Evolutionary conservation across 2,888 invertebrate species (phyloP), one percentile per base, ranked within the genome.

Genomic region (Orthosia incerta): DNA sequence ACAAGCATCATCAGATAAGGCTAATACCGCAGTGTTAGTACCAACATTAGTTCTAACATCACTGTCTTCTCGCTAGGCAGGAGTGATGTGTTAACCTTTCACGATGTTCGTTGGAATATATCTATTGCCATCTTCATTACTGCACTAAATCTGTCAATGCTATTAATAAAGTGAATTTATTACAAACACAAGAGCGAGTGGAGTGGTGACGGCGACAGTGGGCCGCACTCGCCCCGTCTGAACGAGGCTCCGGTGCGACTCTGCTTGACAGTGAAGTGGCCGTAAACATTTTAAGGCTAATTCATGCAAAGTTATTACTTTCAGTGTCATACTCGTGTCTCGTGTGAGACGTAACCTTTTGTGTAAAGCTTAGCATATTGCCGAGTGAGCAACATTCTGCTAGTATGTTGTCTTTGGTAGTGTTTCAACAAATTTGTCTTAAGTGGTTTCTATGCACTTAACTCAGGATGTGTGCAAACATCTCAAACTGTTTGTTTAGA

Each of bases 261-360:
- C 74, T 76, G 79, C 79, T 84, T 77, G 83, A 82, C 86, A 87
- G 72, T 87, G 80, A 84, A 89, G 88, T 73, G 87, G 81, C 82
- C 76, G 83, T 89, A 85, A 90, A 89, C 48, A 88, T 87, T 89
- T 87, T 84, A 89, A 84, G 84, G 86, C 89, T 87, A 87, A 91
- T 89, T 90, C 87, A 88, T 87, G 88, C 85, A 78, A 85, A 89
- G 88, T 90, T 89, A 89, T 89, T 76, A 87, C 87, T 85, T 84
- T 75, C 85, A 87, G 84, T 79, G 80, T 81, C 82, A 80, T 74
- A 80, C 45, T 20, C 20, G 45, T 20, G 31, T 76, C 75, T 76
- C 68, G 80, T 79, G 76, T 12, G 63, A 56, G 69, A 68, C 65
- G 77, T 77, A 78, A 75, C 69, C 65, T 76, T 80, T 75, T 76